A percentile compares a stretch with the other conserved stretches of the same genome.
Evolutionary conservation across 2,888 invertebrate genomes (phyloP).

Genomic region (Hypsopygia costalis): DNA sequence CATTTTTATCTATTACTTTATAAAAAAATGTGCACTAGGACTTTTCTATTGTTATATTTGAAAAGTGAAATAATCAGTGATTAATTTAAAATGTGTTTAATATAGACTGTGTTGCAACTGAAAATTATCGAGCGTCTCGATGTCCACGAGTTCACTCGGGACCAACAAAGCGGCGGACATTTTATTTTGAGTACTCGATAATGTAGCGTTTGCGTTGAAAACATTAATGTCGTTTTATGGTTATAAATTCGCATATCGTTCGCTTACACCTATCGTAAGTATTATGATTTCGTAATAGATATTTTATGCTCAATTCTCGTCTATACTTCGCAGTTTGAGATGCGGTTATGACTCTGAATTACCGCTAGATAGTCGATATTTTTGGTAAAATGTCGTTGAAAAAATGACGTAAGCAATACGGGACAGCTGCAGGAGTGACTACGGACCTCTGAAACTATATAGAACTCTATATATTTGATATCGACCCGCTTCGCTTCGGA

Average conservation of each 20-base stretch:
- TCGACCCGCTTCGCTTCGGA: conserved; percentile 71
- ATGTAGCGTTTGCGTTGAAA: conserved; percentile 79
- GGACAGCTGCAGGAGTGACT: conserved; percentile 48
- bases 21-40: conserved; percentile 71
- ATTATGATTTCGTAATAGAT: conserved; percentile 41
- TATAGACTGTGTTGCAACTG: conserved; percentile 52
- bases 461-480: conserved; percentile 47
- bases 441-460: conserved; percentile 41
- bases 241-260: conserved; percentile 73
- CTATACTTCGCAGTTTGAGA: conserved; percentile 40
- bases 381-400: conserved; percentile 63
- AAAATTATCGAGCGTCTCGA: conserved; percentile 74
- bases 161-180: conserved; percentile 82
- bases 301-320: conserved; percentile 40
- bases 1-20: conserved; percentile 58
- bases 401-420: conserved; percentile 69
- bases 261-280: conserved; percentile 80
- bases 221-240: conserved; percentile 79
- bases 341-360: conserved; percentile 59
- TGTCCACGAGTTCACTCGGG: conserved; percentile 80
- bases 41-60: conserved; percentile 53
- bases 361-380: conserved; percentile 66
- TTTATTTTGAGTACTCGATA: conserved; percentile 81
- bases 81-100: conserved; percentile 62
- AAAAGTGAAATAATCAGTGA: conserved; percentile 63